Evolutionary conservation across 2,113 vertebrate genomes (phyloP).

Genomic region (Lepisosteus oculatus): DNA sequence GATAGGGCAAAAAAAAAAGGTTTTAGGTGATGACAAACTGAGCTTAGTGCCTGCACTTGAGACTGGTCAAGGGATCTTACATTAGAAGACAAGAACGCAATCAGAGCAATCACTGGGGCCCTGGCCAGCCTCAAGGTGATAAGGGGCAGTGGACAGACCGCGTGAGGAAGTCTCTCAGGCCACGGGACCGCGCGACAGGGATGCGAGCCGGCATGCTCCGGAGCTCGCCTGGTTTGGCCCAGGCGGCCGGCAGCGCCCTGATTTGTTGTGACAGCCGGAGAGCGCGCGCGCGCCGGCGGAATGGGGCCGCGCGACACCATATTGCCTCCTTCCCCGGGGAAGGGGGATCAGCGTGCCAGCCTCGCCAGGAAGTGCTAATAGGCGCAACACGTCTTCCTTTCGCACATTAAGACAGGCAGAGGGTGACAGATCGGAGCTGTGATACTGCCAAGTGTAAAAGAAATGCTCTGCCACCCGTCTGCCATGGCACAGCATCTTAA

Average conservation of each 20-base stretch:
- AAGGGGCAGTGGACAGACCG: no score
- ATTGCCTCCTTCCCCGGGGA: slow-evolving; percentile 71
- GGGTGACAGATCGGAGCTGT: slow-evolving; percentile 80
- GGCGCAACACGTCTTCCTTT: slow-evolving; percentile 84
- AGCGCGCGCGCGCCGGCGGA: slow-evolving; percentile 58
- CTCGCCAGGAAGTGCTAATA: slow-evolving; percentile 79
- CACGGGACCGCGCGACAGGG: no score
- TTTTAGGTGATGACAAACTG: no score
- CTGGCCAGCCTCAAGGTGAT: no score
- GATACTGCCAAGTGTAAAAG: slow-evolving; percentile 68
- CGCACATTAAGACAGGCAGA: slow-evolving; percentile 77
- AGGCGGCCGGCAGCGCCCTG: slow-evolving; percentile 45
- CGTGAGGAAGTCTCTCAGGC: no score
- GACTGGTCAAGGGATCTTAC: no score
- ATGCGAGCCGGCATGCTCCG: not conserved
- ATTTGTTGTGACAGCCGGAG: slow-evolving; percentile 75
- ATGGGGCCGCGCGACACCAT: slow-evolving; percentile 69
- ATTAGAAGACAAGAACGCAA: no score
- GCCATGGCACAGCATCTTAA: slow-evolving; percentile 50
- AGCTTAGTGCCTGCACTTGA: no score
- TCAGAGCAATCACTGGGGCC: no score
- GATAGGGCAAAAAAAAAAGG: no score
- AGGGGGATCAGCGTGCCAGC: slow-evolving; percentile 71
- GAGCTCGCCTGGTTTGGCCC: not conserved
- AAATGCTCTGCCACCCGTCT: slow-evolving; percentile 50